Evolutionary conservation across 1,140 invertebrate species (phyloP), one percentile per base, ranked within the genome.

Genomic region (Wiebesia pumilae): DNA sequence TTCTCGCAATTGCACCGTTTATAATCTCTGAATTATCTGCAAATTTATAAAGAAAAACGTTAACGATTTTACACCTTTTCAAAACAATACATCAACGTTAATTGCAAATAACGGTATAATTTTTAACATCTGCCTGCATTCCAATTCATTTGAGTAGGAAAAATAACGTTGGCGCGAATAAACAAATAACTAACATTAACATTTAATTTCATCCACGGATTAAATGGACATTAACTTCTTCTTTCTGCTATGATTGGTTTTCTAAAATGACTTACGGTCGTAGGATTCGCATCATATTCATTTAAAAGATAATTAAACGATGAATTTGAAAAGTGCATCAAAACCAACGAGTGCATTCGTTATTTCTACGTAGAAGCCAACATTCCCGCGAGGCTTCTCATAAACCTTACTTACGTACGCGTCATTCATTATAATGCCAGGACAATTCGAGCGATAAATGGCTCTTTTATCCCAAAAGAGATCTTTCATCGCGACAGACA

Each of bases 351-450:
- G 40, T 65, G 14, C n/a, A 3, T n/a, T n/a, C n/a, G n/a, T n/a
- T n/a, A n/a, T n/a, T n/a, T 33, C 9, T 19, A 65, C 14, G n/a
- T 62, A n/a, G 79, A 81, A 81, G 79, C 79, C 79, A 81, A 81
- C 79, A 81, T 81, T 81, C 35, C 54, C 10, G 30, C 21, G 9
- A 65, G 30, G 40, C 40, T 65, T 62, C 14, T 14, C 24, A 81
- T 38, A 54, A 77, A 38, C 33, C 35, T 71, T 38, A 71, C 35
- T 3, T 38, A 38, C 4, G 12, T 38, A 71, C 40, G n/a, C 14
- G 33, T 47, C 19, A 54, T 38, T 71, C n/a, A n/a, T n/a, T 38
- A 38, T 71, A 35, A 3, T 71, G 14, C 16, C 4, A 71, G 69
- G 69, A 71, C 24, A 24, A 71, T 38, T 71, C 35, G 38, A 16